These are phyloP conservation scores for Euschistus heros DNA, from an alignment of 1,140 invertebrate species.

Conservation along the genomic window DNA sequence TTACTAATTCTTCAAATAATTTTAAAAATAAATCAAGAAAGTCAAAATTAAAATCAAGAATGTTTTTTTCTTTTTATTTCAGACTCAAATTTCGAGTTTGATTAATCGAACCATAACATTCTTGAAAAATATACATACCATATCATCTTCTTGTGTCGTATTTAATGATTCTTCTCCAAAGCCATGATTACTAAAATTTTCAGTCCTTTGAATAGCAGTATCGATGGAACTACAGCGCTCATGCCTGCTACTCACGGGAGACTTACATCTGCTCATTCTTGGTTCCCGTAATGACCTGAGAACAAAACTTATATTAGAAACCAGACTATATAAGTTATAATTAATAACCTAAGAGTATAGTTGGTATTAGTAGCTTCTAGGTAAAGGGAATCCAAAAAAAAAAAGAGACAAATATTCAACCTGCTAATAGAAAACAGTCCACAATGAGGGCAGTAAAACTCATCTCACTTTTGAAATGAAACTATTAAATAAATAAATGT, in stretches of 20 bases:
- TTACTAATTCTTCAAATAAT: too few relatives aligned
- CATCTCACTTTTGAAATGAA: neutral
- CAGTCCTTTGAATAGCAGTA: slow-evolving; percentile 18
- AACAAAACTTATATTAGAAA: neutral
- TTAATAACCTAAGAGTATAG: neutral
- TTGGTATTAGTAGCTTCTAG: too few relatives aligned
- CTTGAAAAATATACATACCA: slow-evolving; percentile 10
- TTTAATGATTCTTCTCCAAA: slow-evolving; percentile 7
- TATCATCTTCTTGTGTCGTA: slow-evolving; percentile 24
- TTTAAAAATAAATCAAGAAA: too few relatives aligned
- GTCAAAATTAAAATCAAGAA: neutral
- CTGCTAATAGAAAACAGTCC: neutral
- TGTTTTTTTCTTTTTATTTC: too few relatives aligned
- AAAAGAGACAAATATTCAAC: neutral
- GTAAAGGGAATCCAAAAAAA: too few relatives aligned
- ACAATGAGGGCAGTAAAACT: neutral
- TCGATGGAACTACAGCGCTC: slow-evolving; percentile 31
- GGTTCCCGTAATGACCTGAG: slow-evolving; percentile 23
- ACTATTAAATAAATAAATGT: neutral
- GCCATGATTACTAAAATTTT: slow-evolving; percentile 18
- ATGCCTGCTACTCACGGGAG: slow-evolving; percentile 29
- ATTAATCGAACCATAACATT: neutral
- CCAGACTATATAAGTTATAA: neutral
- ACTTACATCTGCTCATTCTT: slow-evolving; percentile 31
- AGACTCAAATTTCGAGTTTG: slow-evolving; percentile 4